These are phyloP conservation scores for Eledona agricola DNA, from an alignment of 2,888 invertebrate genomes.

Conservation along the genomic window DNA sequence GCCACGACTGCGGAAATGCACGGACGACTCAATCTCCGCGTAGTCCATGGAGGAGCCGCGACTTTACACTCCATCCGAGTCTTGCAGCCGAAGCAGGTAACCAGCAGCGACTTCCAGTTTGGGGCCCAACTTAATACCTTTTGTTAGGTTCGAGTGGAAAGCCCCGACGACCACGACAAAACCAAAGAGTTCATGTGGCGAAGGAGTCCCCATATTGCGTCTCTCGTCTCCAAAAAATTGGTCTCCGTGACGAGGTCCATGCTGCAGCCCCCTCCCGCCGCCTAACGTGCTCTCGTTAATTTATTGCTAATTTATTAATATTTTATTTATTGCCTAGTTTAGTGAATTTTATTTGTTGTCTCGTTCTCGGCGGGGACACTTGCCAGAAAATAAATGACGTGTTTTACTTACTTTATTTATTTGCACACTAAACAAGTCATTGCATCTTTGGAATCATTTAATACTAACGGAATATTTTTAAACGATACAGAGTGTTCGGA, in stretches of 20 bases:
- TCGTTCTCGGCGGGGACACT: not conserved
- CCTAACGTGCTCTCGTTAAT: slow-evolving; percentile 12
- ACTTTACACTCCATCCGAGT: slow-evolving; percentile 85
- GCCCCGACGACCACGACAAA: slow-evolving; percentile 81
- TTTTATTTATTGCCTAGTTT: slow-evolving; percentile 13
- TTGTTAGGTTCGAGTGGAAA: slow-evolving; percentile 82
- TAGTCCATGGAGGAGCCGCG: slow-evolving; percentile 82
- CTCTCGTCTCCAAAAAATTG: slow-evolving; percentile 83
- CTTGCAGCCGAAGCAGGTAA: slow-evolving; percentile 86
- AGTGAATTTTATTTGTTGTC: slow-evolving; percentile 17
- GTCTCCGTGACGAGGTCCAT: slow-evolving; percentile 70
- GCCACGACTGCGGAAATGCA: slow-evolving; percentile 89
- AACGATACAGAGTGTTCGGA: too few relatives aligned
- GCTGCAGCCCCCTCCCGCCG: slow-evolving; percentile 65
- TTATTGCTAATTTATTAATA: slow-evolving; percentile 19
- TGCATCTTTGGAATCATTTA: slow-evolving; percentile 19
- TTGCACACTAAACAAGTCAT: slow-evolving; percentile 21
- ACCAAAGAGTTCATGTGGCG: slow-evolving; percentile 86
- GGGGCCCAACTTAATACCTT: not conserved
- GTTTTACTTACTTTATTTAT: too few relatives aligned
- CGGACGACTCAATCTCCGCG: slow-evolving; percentile 79
- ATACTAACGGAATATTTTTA: slow-evolving; percentile 22
- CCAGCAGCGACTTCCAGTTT: not conserved
- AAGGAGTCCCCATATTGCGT: slow-evolving; percentile 83
- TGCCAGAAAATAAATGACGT: not conserved